A percentile compares a stretch with the other conserved stretches of the same genome.
phyloP scores from a whole-genome alignment of 2,113 vertebrate genomes.

The cat (Felis catus) region DNA sequence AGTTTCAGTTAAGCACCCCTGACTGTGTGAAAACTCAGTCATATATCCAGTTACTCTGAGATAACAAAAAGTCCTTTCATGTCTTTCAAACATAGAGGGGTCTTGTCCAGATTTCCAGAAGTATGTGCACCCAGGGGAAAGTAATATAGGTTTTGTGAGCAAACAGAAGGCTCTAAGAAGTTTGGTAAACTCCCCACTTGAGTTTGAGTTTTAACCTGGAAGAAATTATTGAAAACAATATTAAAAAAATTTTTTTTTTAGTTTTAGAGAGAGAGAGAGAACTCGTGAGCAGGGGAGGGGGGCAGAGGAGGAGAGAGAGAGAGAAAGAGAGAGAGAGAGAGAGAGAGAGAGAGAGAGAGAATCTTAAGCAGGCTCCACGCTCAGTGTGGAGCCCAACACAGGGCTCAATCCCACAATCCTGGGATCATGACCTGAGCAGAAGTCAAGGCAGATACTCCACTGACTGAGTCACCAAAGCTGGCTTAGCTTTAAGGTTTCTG shows the following conservation, averaged over 20 bases:
- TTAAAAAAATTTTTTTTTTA: too few species aligned
- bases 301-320: too few species aligned
- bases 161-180: background rate
- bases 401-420: too few species aligned
- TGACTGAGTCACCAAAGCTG: background rate
- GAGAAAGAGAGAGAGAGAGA: too few species aligned
- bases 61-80: background rate
- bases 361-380: too few species aligned
- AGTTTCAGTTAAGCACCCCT: background rate
- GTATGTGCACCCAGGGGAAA: background rate
- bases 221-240: background rate
- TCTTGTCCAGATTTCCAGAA: slow-evolving; percentile 8
- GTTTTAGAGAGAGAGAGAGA: too few species aligned
- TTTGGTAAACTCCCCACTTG: background rate
- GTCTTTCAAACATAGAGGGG: background rate
- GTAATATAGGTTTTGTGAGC: background rate
- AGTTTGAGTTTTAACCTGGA: background rate
- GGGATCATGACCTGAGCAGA: too few species aligned
- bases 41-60: background rate
- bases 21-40: background rate
- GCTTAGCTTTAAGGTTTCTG: background rate
- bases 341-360: too few species aligned
- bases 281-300: too few species aligned
- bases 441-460: too few species aligned
- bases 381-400: too few species aligned